These are phyloP conservation scores for Puntigrus tetrazona DNA, from an alignment of 2,113 vertebrate species.

Conservation along the genomic window DNA sequence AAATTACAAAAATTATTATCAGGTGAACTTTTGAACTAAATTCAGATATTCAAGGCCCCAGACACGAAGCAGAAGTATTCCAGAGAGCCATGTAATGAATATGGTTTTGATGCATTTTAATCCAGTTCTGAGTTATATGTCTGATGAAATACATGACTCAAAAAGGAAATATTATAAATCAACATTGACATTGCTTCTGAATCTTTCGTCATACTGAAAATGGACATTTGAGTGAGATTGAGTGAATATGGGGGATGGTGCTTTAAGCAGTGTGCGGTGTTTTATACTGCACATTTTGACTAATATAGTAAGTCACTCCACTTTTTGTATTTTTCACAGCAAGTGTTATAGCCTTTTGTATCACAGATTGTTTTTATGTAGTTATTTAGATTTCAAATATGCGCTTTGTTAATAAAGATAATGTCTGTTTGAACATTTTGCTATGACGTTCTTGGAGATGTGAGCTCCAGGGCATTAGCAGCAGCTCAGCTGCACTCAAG, in stretches of 20 bases:
- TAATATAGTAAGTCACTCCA: not conserved
- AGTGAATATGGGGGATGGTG: not conserved
- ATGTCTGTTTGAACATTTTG: too few relatives aligned
- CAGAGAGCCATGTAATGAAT: not conserved
- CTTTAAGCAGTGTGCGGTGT: not conserved
- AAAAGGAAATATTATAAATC: slow-evolving; percentile 7
- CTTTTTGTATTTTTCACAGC: too few relatives aligned
- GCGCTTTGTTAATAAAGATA: too few relatives aligned
- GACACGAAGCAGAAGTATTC: slow-evolving; percentile 13
- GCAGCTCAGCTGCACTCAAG: too few relatives aligned
- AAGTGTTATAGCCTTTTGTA: too few relatives aligned
- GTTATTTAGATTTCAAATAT: too few relatives aligned
- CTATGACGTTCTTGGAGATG: too few relatives aligned
- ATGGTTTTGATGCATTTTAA: not conserved
- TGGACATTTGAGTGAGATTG: not conserved
- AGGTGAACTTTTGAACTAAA: not conserved
- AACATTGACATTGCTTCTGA: not conserved
- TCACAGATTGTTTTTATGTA: too few relatives aligned
- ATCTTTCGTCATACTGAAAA: not conserved
- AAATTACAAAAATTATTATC: not conserved
- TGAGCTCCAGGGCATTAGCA: too few relatives aligned
- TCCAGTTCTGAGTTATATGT: not conserved
- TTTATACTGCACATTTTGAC: not conserved
- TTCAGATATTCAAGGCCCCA: not conserved
- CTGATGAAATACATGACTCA: slow-evolving; percentile 9